Base-by-base conservation (phyloP, 2,888 invertebrate genomes). In the Embidobia sp. region DNA sequence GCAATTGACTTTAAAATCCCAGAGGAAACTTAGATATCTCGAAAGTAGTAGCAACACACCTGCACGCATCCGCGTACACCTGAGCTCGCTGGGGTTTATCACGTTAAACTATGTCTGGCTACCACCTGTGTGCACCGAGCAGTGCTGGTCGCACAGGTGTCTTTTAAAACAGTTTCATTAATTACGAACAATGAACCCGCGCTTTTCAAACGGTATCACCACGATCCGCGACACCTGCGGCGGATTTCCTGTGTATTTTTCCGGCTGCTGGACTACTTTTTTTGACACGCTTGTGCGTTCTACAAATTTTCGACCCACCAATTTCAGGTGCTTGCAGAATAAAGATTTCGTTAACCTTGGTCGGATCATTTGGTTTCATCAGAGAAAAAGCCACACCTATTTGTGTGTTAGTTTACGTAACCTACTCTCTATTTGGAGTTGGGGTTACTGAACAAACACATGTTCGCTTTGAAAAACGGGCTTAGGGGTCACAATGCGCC, bases 151-250 rank as follows among this genome's bases (percentile, higher is more conserved):
- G 69, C 69, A 69, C 77, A 78, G 77, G 73, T 78, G 77, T 78
- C 73, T 59, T 74, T 78, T 64, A 73, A 69, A 73, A 73, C 67
- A 55, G 37, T 63, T 73, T 72, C 73, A 77, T 77, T 77, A 77
- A 73, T 64, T 77, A 76, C 75, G 33, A 76, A 69, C 33, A 63
- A 57, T 63, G 69, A 75, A 64, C 69, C 69, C 57, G 75, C 55
- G 64, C 51, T 57, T 76, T 69, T 76, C 75, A 76, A 76, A 76
- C 69, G 69, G 69, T 64, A 76, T 61, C 69, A 42, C 57, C 29
- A 46, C 37, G 57, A 69, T 63, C 55, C 27, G 63, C 46, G 67
- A 61, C 75, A 69, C 67, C 75, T 75, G 75, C 61, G 53, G 57
- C 22, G 55, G 33, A 75, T 63, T 69, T 59, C 57, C 64, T 13